These are phyloP conservation scores for Erannis defoliaria DNA, from an alignment of 2,888 invertebrate species.

Conservation along the genomic window DNA sequence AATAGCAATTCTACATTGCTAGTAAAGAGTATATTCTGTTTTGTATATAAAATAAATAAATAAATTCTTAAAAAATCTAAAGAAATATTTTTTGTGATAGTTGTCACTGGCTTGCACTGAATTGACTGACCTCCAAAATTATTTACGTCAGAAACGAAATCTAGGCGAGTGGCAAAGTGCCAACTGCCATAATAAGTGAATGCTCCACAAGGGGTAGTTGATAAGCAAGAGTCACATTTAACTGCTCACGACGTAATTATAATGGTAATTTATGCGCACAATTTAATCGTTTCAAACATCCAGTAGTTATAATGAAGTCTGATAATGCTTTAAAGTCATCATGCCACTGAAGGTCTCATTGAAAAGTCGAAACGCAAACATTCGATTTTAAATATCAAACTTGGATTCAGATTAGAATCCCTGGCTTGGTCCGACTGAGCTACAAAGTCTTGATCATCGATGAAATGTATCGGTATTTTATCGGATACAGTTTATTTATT, in stretches of 20 bases:
- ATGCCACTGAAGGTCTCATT: not conserved
- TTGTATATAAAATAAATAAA: no score
- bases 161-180: constrained; percentile 35
- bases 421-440: no score
- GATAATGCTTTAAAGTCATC: constrained; percentile 1
- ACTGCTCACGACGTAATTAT: constrained; percentile 5
- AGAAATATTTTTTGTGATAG: no score
- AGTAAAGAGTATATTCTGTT: no score
- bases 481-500: no score
- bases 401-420: not conserved
- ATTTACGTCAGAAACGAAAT: constrained; percentile 16
- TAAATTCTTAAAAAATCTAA: no score
- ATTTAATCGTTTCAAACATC: constrained; percentile 3
- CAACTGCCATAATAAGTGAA: constrained; percentile 45
- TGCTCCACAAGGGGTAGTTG: constrained; percentile 33
- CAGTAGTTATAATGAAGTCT: not conserved
- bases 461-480: no score
- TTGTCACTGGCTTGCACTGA: no score
- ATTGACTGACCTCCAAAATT: not conserved
- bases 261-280: constrained; percentile 13
- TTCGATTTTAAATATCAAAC: not conserved
- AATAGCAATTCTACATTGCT: no score
- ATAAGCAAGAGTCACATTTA: constrained; percentile 2
- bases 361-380: not conserved
- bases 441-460: no score